Evolutionary conservation across 2,113 vertebrate species (phyloP).

Genomic region (Emydura subglobosa): DNA sequence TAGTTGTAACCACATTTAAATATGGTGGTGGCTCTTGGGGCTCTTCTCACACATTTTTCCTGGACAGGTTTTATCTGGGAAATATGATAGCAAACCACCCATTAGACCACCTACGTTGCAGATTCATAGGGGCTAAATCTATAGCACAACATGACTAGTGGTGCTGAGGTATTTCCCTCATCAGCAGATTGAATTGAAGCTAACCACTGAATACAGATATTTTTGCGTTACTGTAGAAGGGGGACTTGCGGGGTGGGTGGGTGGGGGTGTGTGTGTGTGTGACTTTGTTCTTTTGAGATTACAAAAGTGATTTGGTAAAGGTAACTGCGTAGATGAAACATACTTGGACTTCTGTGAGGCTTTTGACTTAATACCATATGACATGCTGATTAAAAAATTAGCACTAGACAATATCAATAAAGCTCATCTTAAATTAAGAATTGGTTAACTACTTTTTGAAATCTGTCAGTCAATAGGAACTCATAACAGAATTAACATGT

Average conservation of each 20-base stretch:
- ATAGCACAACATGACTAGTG: background rate
- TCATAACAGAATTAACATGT: too few species aligned
- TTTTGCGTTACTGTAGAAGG: accelerated
- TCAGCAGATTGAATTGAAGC: accelerated
- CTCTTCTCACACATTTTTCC: background rate
- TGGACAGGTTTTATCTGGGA: background rate
- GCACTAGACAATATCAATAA: too few species aligned
- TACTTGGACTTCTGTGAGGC: too few species aligned
- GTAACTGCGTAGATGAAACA: too few species aligned
- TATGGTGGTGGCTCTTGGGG: background rate
- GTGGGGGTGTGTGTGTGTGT: too few species aligned
- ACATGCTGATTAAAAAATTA: too few species aligned
- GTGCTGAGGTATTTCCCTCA: background rate
- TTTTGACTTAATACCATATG: too few species aligned
- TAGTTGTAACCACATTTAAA: background rate
- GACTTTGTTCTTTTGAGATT: too few species aligned
- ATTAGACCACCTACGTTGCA: background rate
- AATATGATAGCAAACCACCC: background rate
- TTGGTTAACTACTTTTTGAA: too few species aligned
- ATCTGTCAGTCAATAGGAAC: too few species aligned
- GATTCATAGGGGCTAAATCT: background rate
- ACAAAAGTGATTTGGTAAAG: too few species aligned
- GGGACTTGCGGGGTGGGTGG: background rate
- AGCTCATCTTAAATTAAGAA: too few species aligned
- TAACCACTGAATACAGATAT: accelerated